Conservation (phyloP, 2,797 vertebrate genomes). For the Sardinella longiceps region DNA sequence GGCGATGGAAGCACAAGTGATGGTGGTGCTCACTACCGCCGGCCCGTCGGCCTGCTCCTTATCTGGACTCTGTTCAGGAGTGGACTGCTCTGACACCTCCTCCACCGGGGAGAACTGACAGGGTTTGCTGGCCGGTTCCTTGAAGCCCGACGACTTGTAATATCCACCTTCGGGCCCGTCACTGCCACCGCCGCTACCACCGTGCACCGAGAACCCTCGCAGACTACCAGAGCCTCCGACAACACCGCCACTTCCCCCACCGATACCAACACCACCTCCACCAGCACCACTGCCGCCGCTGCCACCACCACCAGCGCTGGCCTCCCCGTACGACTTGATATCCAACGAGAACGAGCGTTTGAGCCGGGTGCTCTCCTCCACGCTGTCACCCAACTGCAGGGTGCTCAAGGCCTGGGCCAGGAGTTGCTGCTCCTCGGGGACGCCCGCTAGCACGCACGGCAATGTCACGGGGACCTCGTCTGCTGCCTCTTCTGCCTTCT, state of each 20-base stretch:
- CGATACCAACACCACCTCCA: neutral
- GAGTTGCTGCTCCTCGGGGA: constrained; percentile 67
- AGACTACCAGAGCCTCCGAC: constrained; percentile 51
- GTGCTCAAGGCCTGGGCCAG: constrained; percentile 80
- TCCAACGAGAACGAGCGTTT: constrained; percentile 94
- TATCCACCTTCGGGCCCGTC: constrained; percentile 72
- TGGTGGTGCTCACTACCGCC: constrained; percentile 1
- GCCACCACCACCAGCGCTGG: constrained; percentile 38
- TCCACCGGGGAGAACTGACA: constrained; percentile 93
- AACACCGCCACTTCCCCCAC: neutral
- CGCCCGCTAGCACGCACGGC: constrained; percentile 49
- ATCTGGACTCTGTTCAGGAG: constrained; percentile 85
- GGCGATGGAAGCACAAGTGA: neutral
- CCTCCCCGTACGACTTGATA: constrained; percentile 83
- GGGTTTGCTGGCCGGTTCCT: constrained; percentile 79
- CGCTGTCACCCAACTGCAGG: constrained; percentile 78
- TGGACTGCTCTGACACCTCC: constrained; percentile 90
- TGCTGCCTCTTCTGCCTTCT: neutral
- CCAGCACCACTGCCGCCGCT: neutral
- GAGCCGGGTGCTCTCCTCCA: constrained; percentile 82
- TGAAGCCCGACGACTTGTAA: constrained; percentile 75
- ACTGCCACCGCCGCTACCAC: constrained; percentile 48
- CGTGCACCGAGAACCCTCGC: constrained; percentile 63
- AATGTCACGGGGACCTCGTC: constrained; percentile 55
- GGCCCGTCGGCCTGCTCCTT: constrained; percentile 71